Evolutionary conservation across 2,888 invertebrate genomes (phyloP), one percentile per base, ranked within the genome.

Genomic region (Biston stratarius): DNA sequence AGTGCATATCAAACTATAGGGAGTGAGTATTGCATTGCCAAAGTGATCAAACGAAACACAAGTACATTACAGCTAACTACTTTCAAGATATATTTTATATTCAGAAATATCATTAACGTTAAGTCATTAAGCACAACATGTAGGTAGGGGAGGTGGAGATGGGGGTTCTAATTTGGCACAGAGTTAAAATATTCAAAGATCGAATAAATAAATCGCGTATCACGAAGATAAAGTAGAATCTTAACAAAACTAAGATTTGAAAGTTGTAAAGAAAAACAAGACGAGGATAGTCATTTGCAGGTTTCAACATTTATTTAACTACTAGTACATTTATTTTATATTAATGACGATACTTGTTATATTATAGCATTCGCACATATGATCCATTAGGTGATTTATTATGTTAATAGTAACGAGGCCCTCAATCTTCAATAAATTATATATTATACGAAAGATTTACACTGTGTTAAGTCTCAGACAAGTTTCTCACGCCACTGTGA

Each of bases 41-140:
- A 89, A 85, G 87, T 89, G 88, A 88, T 78, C 77, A 86, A 83
- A 89, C 85, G 72, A 89, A 91, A 89, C 87, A 85, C 82, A 89
- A 86, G 82, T 85, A 88, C 83, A 87, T 91, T 91, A 91, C 84
- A 90, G 82, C 90, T 92, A 92, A 85, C 92, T 92, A 93, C 90
- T 85, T 79, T 85, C 86, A 89, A 87, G 82, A 89, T 87, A 87
- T 55, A 62, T 61, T 85, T 83, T 86, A 88, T 81, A 88, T 81
- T 85, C 83, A 82, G 82, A 84, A 81, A 82, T 80, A 77, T 80
- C 71, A 72, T 82, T 84, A 84, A 86, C 83, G 78, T 84, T 87
- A 84, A 86, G 78, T 85, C 72, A 79, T 77, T 76, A 79, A 87
- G 80, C 76, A 72, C 69, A 73, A 68, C 67, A 76, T 71, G 71